These are phyloP conservation scores for Podilymbus podiceps DNA, from an alignment of 2,113 vertebrate genomes.

Conservation along the genomic window DNA sequence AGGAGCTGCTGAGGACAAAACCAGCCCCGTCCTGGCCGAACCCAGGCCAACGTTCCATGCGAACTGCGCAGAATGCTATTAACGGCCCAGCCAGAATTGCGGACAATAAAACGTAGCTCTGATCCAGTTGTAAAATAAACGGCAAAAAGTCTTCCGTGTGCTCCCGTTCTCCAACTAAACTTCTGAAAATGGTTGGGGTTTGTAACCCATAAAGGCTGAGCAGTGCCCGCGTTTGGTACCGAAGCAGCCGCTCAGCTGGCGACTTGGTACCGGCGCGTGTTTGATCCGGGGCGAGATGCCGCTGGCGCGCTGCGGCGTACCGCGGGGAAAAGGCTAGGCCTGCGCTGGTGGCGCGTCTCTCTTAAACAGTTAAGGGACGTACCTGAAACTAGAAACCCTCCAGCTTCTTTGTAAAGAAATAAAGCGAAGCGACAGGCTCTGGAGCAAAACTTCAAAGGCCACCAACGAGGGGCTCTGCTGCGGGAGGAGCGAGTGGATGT, in stretches of 20 bases:
- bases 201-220: neutral
- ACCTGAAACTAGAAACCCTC: neutral
- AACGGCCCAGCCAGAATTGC: fast-evolving
- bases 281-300: neutral
- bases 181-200: fast-evolving
- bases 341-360: fast-evolving
- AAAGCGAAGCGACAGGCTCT: neutral
- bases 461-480: neutral
- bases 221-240: fast-evolving
- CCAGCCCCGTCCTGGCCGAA: too few relatives aligned
- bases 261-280: fast-evolving
- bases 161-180: neutral
- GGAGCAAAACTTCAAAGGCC: neutral
- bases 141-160: fast-evolving
- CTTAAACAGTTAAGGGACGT: fast-evolving
- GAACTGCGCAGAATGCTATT: fast-evolving
- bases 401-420: neutral
- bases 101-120: neutral
- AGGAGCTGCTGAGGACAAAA: too few relatives aligned
- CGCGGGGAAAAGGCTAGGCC: neutral
- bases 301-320: fast-evolving
- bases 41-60: neutral
- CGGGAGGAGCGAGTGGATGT: neutral
- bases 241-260: fast-evolving
- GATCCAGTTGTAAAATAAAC: fast-evolving